A percentile compares a stretch with the other conserved stretches of the same genome.
These are phyloP conservation scores for Dipodomys spectabilis DNA, from an alignment of 2,113 vertebrate genomes.

Conservation along the genomic window DNA sequence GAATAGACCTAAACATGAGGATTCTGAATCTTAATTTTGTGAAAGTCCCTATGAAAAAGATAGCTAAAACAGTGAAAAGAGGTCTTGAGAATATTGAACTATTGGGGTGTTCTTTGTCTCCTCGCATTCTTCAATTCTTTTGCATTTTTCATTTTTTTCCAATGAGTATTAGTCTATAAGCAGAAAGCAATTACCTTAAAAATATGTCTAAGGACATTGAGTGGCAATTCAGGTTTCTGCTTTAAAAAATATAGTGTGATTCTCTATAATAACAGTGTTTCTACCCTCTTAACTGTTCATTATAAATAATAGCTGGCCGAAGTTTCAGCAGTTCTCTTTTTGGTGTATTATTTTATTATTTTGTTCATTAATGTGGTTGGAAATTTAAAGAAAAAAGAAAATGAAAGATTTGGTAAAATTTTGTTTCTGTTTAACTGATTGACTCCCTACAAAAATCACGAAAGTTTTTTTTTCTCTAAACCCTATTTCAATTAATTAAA, in stretches of 20 bases:
- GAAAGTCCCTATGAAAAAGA: neutral
- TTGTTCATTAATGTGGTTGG: slow-evolving; percentile 37
- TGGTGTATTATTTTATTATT: slow-evolving; percentile 16
- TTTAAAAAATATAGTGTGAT: neutral
- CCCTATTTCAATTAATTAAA: slow-evolving; percentile 72
- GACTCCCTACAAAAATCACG: slow-evolving; percentile 35
- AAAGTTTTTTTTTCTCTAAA: slow-evolving; percentile 2
- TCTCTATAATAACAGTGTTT: neutral
- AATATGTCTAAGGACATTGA: neutral
- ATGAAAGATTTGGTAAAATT: slow-evolving; percentile 46
- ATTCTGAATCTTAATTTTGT: neutral
- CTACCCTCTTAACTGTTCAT: neutral
- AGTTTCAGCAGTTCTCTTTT: neutral
- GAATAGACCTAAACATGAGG: neutral
- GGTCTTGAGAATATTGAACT: neutral
- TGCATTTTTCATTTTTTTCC: neutral
- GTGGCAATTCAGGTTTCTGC: slow-evolving; percentile 19
- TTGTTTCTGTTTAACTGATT: neutral
- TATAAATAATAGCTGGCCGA: neutral
- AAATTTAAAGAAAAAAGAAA: neutral
- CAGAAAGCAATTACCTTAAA: slow-evolving; percentile 52
- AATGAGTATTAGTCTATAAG: neutral
- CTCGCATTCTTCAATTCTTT: neutral
- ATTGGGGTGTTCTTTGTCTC: neutral
- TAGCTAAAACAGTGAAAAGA: neutral